Evolutionary conservation across 2,888 invertebrate genomes (phyloP).

Genomic region (Danaus chrysippus): DNA sequence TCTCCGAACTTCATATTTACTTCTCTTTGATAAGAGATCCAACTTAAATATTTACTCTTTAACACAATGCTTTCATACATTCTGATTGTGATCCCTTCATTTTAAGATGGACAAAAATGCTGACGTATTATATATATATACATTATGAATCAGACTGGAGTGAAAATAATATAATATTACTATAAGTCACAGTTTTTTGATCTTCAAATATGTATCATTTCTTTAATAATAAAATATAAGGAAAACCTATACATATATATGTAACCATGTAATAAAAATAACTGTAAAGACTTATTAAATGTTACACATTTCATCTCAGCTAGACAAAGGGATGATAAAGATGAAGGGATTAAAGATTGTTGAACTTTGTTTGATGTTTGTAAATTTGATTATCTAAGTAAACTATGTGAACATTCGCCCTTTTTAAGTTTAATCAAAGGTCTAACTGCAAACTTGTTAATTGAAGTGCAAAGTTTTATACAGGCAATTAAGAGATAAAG

Average conservation of each 20-base stretch:
- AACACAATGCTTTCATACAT: slow-evolving; percentile 16
- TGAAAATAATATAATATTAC: slow-evolving; percentile 4
- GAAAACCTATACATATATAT: not conserved
- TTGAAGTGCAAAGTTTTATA: slow-evolving; percentile 28
- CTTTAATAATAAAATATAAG: not conserved
- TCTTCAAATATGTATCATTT: too few species aligned
- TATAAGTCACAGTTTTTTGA: not conserved
- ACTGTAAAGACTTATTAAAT: not conserved
- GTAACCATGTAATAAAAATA: not conserved
- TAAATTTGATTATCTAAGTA: slow-evolving; percentile 57
- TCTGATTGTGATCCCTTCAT: not conserved
- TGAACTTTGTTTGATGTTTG: slow-evolving; percentile 47
- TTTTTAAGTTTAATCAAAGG: slow-evolving; percentile 54
- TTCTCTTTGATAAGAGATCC: slow-evolving; percentile 51
- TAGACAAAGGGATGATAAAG: slow-evolving; percentile 37
- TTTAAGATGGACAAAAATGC: not conserved
- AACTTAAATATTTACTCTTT: slow-evolving; percentile 33
- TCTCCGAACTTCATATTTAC: slow-evolving; percentile 54
- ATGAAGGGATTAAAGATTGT: slow-evolving; percentile 45
- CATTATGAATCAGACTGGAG: too few species aligned
- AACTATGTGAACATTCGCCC: slow-evolving; percentile 53
- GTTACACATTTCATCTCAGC: slow-evolving; percentile 3
- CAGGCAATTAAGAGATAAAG: slow-evolving; percentile 8
- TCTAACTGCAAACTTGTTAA: slow-evolving; percentile 36
- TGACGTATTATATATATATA: too few species aligned